Percentiles rank a stretch among this genome's conserved stretches.
Conservation (phyloP, 2,888 invertebrate species). For the Drosophila ochracea region DNA sequence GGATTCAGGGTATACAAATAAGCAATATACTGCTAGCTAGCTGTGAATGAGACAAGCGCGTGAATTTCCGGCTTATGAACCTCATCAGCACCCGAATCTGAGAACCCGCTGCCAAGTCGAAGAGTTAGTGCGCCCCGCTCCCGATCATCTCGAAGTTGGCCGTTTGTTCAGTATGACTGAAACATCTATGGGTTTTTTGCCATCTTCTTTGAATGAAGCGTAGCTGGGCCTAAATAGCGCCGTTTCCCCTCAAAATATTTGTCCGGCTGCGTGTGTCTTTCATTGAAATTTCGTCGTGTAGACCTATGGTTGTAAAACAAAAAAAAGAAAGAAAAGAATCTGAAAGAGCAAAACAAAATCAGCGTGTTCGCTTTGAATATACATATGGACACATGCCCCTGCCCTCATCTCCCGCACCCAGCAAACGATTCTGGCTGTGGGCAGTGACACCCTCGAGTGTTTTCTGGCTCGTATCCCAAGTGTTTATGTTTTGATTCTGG, state of each 20-base stretch:
- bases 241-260: slow-evolving; percentile 2
- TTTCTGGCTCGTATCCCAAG: slow-evolving; percentile 42
- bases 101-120: slow-evolving; percentile 11
- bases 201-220: slow-evolving; percentile 70
- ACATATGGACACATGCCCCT: neutral
- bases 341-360: slow-evolving; percentile 41
- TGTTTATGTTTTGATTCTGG: slow-evolving; percentile 75
- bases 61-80: slow-evolving; percentile 71
- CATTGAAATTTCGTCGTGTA: slow-evolving; percentile 41
- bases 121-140: neutral
- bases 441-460: slow-evolving; percentile 8
- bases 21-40: slow-evolving; percentile 34
- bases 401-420: neutral
- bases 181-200: slow-evolving; percentile 71
- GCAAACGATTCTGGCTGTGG: neutral
- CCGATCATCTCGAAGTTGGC: neutral
- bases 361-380: slow-evolving; percentile 29
- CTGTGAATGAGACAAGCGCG: slow-evolving; percentile 59
- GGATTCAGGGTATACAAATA: neutral
- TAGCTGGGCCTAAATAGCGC: slow-evolving; percentile 6
- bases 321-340: slow-evolving; percentile 26
- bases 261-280: slow-evolving; percentile 15
- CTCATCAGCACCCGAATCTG: slow-evolving; percentile 9
- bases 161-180: slow-evolving; percentile 56
- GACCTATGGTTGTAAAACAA: slow-evolving; percentile 35